Base-by-base conservation (phyloP, 30 jellyfish, hydroid and myxozoan species). In the Turritopsis dohrnii region DNA sequence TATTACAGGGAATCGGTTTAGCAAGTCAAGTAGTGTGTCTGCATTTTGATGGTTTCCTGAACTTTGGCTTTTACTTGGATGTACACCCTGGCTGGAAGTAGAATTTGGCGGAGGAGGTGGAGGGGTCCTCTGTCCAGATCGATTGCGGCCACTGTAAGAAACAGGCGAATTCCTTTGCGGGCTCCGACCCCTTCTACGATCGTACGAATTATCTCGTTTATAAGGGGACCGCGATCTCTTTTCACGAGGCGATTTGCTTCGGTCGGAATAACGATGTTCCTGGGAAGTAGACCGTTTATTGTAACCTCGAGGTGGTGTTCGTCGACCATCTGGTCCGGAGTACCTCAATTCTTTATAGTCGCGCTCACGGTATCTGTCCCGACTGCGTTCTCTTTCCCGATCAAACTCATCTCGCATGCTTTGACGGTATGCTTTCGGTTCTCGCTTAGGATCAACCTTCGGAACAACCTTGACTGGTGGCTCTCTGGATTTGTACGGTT, bases 1-100 rank as follows among this genome's bases (percentile, higher is more conserved):
- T 96, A 94, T 94, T 54, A 94, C 99, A 17, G 99, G 99, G 69
- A 84, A 94, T 84, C 99, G 29, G 26, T 96, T 83, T 65, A 94
- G 88, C 74, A 94, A 76, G 81, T 94, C 99, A 79, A 94, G 85
- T 86, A 94, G 71, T 25, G 99, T 88, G 76, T 94, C 96, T 41
- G 96, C 90, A 81, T 84, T 94, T 30, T 85, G 89, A 0, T 92
- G 90, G 20, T 94, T 91, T 0, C 73, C 75, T 13, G 65, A n/a
- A 29, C 74, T 29, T 28, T 23, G 29, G 19, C 23, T 7, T 69
- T 69, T 27, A 77, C 75, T 52, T 29, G 71, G 75, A 17, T 23
- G 85, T 22, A 52, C 19, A 21, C 85, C 85, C 28, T 53, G 85
- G 28, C 28, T 30, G 24, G 29, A n/a, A 69, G 31, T 77, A 30